Evolutionary conservation across 2,113 vertebrate species (phyloP), one percentile per base, ranked within the genome.

Genomic region (Trogon surrucura): DNA sequence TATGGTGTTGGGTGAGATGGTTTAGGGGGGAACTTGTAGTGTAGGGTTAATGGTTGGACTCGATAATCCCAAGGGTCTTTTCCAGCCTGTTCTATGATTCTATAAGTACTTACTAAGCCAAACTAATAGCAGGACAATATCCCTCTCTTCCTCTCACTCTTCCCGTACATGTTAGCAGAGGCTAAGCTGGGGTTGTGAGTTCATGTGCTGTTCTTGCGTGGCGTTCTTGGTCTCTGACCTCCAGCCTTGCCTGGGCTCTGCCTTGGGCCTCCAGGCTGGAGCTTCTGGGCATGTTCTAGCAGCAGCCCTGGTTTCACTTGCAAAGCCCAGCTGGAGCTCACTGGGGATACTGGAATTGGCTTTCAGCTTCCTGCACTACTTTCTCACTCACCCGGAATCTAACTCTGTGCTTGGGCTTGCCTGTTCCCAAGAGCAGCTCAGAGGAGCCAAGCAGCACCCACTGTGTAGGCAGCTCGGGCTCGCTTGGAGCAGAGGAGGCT

Each of bases 191-290:
- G 27, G 8, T 5, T 27, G 5, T 2, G 30, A 23, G 21, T 48
- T 38, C 32, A 21, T 47, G 45, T 0, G 1, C n/a, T 26, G 30
- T 2, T 50, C 13, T 11, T 18, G 14, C 10, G 11, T 0, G 51
- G 36, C 32, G 2, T 16, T 69, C 5, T 36, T 4, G 25, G 2
- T 36, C n/a, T 73, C 53, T 13, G 71, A 6, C 11, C 58, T 53
- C 21, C 38, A 48, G 20, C 79, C 13, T 25, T 11, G 25, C 27
- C 30, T n/a, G 1, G 3, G 12, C 1, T 2, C 66, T 74, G 78
- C 57, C 51, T 25, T 0, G 4, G 4, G 47, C 23, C 45, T 62
- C 21, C 26, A 2, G 30, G 41, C 50, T 73, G 25, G 36, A 11
- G 36, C 4, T 50, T 12, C 73, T 38, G 54, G 23, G 73, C 60